A percentile compares a stretch with the other conserved stretches of the same genome.
These are phyloP conservation scores for Drosophila suzukii DNA, from an alignment of 1,140 invertebrate species.

Conservation along the genomic window DNA sequence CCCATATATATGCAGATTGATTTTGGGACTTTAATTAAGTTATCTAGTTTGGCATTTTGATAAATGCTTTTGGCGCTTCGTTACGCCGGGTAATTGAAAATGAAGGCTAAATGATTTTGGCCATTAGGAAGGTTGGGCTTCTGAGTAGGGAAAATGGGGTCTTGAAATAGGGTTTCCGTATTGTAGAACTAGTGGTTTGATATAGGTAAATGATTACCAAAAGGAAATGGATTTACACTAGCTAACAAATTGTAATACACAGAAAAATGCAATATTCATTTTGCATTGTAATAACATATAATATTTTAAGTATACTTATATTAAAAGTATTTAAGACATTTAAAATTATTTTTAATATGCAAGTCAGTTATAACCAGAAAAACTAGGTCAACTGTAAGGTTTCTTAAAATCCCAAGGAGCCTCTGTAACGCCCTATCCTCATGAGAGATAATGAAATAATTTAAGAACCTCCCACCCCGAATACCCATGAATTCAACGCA, in stretches of 20 bases:
- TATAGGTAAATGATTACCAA: not conserved
- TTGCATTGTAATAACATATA: too few relatives aligned
- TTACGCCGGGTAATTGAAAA: constrained; percentile 46
- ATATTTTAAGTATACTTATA: too few relatives aligned
- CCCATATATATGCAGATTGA: constrained; percentile 71
- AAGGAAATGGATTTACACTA: too few relatives aligned
- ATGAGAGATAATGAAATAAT: constrained; percentile 11
- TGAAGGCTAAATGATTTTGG: constrained; percentile 52
- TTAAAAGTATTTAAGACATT: too few relatives aligned
- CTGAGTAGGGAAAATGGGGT: not conserved
- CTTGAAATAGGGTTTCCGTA: not conserved
- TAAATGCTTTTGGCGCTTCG: constrained; percentile 48
- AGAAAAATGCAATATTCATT: too few relatives aligned
- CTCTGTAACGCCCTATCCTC: not conserved
- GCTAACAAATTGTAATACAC: too few relatives aligned
- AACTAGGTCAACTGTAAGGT: constrained; percentile 1
- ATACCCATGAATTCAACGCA: constrained; percentile 28
- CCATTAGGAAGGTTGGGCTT: constrained; percentile 34
- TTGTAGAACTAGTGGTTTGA: not conserved
- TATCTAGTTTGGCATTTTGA: constrained; percentile 61
- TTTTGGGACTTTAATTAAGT: constrained; percentile 69
- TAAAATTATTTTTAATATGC: too few relatives aligned
- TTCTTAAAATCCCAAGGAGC: not conserved
- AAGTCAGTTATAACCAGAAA: too few relatives aligned
- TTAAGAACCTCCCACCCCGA: constrained; percentile 1